phyloP scores from a whole-genome alignment of 2,888 invertebrate species.

The Platycheirus albimanus region DNA sequence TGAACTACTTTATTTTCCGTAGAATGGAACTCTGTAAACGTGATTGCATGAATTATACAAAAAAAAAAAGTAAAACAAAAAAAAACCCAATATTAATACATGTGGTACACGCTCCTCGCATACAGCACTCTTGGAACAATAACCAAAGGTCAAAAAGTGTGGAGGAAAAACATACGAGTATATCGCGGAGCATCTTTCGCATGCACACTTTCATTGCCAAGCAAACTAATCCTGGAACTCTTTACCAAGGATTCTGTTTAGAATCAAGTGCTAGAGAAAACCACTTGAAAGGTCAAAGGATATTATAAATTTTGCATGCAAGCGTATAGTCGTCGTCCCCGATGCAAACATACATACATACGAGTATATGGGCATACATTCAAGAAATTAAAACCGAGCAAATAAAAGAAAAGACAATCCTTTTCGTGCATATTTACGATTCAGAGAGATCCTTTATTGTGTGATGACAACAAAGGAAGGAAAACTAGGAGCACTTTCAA shows the following conservation, averaged over 20 bases:
- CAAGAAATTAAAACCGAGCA: constrained; percentile 59
- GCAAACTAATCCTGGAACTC: constrained; percentile 41
- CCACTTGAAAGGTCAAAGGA: constrained; percentile 66
- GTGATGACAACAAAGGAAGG: constrained; percentile 29
- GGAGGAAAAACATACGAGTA: no score
- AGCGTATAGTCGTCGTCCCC: no score
- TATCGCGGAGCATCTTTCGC: constrained; percentile 53
- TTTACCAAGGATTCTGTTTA: constrained; percentile 47
- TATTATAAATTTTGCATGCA: constrained; percentile 18
- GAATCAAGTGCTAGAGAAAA: constrained; percentile 60
- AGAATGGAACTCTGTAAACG: constrained; percentile 32
- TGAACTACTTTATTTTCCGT: constrained; percentile 59
- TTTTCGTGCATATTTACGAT: constrained; percentile 55
- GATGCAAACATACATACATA: not conserved
- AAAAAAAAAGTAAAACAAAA: not conserved
- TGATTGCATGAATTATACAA: constrained; percentile 45
- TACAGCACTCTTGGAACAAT: constrained; percentile 46
- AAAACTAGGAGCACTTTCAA: constrained; percentile 19
- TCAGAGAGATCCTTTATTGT: constrained; percentile 44
- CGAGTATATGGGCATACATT: constrained; percentile 16
- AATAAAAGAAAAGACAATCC: constrained; percentile 54
- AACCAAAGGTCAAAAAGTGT: constrained; percentile 64
- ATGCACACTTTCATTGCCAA: constrained; percentile 62
- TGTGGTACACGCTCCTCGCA: constrained; percentile 41
- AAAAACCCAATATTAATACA: constrained; percentile 42